Conservation (phyloP, 2,888 invertebrate species). For the Helicoverpa assulta region DNA sequence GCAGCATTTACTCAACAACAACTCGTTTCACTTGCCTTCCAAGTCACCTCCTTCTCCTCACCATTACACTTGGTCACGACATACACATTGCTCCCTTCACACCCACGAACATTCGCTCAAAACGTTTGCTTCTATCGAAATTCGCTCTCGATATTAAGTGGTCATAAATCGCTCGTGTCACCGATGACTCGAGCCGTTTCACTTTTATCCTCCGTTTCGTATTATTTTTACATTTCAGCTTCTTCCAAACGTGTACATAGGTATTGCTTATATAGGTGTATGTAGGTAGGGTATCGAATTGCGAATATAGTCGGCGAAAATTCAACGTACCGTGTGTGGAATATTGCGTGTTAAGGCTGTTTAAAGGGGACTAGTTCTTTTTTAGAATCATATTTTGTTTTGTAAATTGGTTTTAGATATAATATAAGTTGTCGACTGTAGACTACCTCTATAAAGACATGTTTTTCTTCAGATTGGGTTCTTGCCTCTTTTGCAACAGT, state of each 20-base stretch:
- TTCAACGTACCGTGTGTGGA: background rate
- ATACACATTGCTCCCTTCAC: too few species aligned
- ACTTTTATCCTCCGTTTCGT: slow-evolving; percentile 72
- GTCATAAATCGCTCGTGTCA: slow-evolving; percentile 74
- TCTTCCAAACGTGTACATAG: slow-evolving; percentile 38
- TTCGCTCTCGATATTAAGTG: slow-evolving; percentile 72
- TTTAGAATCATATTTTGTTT: background rate
- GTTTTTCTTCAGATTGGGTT: too few species aligned
- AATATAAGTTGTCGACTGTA: too few species aligned
- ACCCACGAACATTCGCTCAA: slow-evolving; percentile 33
- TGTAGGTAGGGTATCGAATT: slow-evolving; percentile 25
- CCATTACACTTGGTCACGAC: too few species aligned
- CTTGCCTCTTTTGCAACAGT: too few species aligned
- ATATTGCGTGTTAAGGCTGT: background rate
- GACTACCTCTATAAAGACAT: too few species aligned
- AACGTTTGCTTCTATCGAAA: slow-evolving; percentile 49
- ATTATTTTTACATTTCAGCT: slow-evolving; percentile 74
- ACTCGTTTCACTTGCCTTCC: too few species aligned
- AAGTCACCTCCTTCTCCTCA: too few species aligned
- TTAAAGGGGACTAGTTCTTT: background rate
- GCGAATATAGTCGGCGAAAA: slow-evolving; percentile 17
- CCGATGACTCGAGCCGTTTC: slow-evolving; percentile 74
- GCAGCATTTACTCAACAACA: too few species aligned
- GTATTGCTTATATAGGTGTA: too few species aligned
- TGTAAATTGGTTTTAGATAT: too few species aligned